Evolutionary conservation across 1,140 invertebrate genomes (phyloP).

Genomic region (Microplitis mediator): DNA sequence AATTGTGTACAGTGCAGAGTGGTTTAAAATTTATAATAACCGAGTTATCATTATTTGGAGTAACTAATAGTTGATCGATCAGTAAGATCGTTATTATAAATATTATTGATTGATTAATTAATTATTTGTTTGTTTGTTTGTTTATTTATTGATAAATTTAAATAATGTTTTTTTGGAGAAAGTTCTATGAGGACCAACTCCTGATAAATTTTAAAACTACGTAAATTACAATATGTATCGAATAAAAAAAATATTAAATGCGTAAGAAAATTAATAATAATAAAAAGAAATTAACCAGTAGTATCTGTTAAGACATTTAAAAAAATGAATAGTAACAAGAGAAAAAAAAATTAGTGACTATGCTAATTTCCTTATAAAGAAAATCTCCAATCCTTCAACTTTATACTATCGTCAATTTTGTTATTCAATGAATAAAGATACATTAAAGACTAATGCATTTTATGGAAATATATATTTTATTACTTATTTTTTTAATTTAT

Average conservation of each 20-base stretch:
- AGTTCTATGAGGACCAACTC: conserved; percentile 31
- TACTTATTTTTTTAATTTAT: background rate
- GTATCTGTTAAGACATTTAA: conserved; percentile 27
- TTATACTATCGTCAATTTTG: conserved; percentile 44
- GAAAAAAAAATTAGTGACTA: conserved; percentile 3
- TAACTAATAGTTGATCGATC: background rate
- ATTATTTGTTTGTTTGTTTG: background rate
- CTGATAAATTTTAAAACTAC: conserved; percentile 15
- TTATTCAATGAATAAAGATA: conserved; percentile 45
- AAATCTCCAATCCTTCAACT: conserved; percentile 35
- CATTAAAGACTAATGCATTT: conserved; percentile 27
- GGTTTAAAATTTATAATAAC: background rate
- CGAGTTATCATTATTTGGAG: background rate
- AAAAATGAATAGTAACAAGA: background rate
- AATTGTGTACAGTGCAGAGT: conserved; percentile 36
- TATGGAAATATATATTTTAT: background rate
- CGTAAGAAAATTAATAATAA: background rate
- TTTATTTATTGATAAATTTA: background rate
- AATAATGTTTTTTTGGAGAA: conserved; percentile 26
- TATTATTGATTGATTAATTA: background rate
- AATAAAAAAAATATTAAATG: conserved; percentile 2
- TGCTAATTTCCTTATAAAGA: conserved; percentile 26
- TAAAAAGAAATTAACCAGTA: conserved; percentile 27
- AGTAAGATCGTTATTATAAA: background rate
- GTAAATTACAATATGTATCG: conserved; percentile 4